phyloP scores from a whole-genome alignment of 1,140 invertebrate species.

The Drosophila arawakana region DNA sequence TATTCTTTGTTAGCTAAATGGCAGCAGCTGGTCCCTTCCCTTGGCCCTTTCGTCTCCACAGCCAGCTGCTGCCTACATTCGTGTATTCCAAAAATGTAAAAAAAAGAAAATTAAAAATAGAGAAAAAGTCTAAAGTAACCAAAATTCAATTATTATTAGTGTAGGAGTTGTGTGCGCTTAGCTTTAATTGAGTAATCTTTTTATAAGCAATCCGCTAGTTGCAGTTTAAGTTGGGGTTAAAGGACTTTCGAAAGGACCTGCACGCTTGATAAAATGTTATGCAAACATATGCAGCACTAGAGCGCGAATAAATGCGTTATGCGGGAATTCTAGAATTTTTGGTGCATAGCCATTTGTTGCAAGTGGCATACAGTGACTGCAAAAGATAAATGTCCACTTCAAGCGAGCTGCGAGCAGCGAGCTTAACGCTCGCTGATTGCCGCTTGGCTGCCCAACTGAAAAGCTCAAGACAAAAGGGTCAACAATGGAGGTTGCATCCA shows the following conservation, averaged over 20 bases:
- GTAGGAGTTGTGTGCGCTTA: too few species aligned
- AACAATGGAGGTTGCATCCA: conserved; percentile 62
- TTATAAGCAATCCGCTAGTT: too few species aligned
- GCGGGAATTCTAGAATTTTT: conserved; percentile 24
- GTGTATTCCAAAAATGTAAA: conserved; percentile 69
- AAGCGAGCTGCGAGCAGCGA: conserved; percentile 15
- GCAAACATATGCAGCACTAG: conserved; percentile 77
- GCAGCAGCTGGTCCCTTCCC: conserved; percentile 9
- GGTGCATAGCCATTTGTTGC: conserved; percentile 42
- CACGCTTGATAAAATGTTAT: conserved; percentile 66
- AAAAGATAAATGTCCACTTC: conserved; percentile 82
- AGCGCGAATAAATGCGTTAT: conserved; percentile 70
- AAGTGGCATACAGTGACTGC: conserved; percentile 71
- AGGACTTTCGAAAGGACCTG: conserved; percentile 15
- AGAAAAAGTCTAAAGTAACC: conserved; percentile 9
- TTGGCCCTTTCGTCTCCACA: not conserved
- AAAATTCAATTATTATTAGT: not conserved
- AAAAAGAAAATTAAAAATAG: conserved; percentile 42
- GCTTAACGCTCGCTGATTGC: conserved; percentile 28
- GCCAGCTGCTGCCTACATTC: conserved; percentile 42
- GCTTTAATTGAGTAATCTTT: too few species aligned
- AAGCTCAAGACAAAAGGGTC: conserved; percentile 76
- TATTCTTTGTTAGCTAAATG: conserved; percentile 15
- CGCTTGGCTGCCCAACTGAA: conserved; percentile 73
- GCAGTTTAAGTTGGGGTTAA: not conserved